phyloP scores from a whole-genome alignment of 2,797 vertebrate species.

The Melanotaenia boesemani region DNA sequence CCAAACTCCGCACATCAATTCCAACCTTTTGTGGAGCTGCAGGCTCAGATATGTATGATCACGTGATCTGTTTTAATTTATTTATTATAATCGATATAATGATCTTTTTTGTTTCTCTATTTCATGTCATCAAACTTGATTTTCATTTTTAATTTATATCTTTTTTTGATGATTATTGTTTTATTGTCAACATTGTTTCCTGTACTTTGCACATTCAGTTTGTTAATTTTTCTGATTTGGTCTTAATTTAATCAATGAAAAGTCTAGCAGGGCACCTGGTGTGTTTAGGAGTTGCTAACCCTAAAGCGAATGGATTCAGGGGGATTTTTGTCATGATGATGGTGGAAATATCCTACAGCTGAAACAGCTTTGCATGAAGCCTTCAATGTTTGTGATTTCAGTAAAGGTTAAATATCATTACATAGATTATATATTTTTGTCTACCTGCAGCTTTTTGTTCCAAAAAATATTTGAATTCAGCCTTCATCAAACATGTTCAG shows the following conservation, averaged over 20 bases:
- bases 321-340: constrained; percentile 26
- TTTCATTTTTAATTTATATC: constrained; percentile 5
- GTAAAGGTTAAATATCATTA: constrained; percentile 33
- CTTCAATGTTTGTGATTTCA: constrained; percentile 28
- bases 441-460: constrained; percentile 60
- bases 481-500: constrained; percentile 36
- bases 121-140: neutral
- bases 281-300: constrained; percentile 1
- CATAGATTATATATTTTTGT: constrained; percentile 35
- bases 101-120: no score
- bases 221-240: neutral
- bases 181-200: neutral
- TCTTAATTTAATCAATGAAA: constrained; percentile 13
- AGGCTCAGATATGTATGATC: no score
- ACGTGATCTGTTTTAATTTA: no score
- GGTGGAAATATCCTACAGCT: constrained; percentile 16
- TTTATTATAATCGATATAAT: no score
- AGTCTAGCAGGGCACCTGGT: constrained; percentile 13
- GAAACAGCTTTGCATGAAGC: constrained; percentile 31
- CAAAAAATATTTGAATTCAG: constrained; percentile 44
- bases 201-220: constrained; percentile 13
- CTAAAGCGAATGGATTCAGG: constrained; percentile 7
- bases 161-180: neutral
- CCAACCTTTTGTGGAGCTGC: constrained; percentile 36
- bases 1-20: constrained; percentile 35